Percentiles rank a stretch among this genome's conserved stretches.
phyloP scores from a whole-genome alignment of 2,888 invertebrate genomes.

The Hemistola chrysoprasaria region DNA sequence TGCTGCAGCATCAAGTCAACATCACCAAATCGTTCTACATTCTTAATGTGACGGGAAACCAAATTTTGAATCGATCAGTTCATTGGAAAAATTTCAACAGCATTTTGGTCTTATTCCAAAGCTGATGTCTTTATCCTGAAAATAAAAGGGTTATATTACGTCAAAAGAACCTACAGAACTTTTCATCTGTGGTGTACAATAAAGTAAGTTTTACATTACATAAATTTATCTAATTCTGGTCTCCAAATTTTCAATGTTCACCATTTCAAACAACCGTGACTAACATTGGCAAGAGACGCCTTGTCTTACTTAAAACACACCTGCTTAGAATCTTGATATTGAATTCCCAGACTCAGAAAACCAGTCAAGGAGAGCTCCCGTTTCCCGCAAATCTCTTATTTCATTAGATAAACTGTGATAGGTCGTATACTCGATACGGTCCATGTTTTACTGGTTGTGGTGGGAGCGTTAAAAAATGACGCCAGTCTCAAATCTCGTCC shows the following conservation, averaged over 20 bases:
- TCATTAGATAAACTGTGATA: constrained; percentile 30
- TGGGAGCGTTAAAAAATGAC: constrained; percentile 48
- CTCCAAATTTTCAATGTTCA: constrained; percentile 3
- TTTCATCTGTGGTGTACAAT: no score
- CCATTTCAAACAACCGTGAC: constrained; percentile 36
- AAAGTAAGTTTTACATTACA: neutral
- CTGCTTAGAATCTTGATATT: constrained; percentile 76
- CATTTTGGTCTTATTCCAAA: no score
- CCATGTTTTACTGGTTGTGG: constrained; percentile 40
- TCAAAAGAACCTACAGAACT: no score
- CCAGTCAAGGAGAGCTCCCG: constrained; percentile 53
- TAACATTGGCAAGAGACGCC: constrained; percentile 53
- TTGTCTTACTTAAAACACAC: constrained; percentile 71
- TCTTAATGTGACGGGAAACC: no score
- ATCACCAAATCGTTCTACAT: no score
- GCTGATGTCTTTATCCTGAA: no score
- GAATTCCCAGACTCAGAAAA: constrained; percentile 63
- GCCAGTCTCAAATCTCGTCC: constrained; percentile 39
- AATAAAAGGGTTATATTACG: no score
- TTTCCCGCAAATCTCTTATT: constrained; percentile 44
- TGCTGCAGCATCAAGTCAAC: no score
- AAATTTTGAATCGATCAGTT: no score
- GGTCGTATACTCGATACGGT: constrained; percentile 38
- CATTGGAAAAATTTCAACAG: no score
- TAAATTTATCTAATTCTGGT: neutral